A percentile compares a stretch with the other conserved stretches of the same genome.
phyloP scores from a whole-genome alignment of 2,797 vertebrate genomes.

The Mionectes olivaceus region DNA sequence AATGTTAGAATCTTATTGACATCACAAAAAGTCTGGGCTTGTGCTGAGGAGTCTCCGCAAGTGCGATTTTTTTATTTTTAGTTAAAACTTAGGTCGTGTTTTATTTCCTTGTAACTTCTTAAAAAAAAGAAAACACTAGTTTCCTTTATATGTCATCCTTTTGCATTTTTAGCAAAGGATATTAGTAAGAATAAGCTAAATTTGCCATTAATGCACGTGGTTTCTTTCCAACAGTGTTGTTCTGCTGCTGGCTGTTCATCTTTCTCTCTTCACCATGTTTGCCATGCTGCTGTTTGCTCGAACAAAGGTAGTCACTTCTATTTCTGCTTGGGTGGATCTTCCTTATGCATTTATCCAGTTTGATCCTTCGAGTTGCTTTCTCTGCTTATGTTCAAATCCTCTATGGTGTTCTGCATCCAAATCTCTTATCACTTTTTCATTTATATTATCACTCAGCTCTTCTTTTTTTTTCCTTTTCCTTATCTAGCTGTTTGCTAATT shows the following conservation, averaged over 20 bases:
- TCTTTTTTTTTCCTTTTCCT: not conserved
- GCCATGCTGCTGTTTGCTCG: conserved; percentile 93
- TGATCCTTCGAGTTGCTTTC: not conserved
- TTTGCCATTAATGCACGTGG: not conserved
- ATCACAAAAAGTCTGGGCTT: not conserved
- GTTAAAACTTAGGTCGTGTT: not conserved
- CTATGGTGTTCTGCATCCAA: not conserved
- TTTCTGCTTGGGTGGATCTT: not conserved
- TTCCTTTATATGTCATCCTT: not conserved
- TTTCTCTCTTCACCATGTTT: conserved; percentile 93
- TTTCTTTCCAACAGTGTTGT: conserved; percentile 80
- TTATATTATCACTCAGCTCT: not conserved
- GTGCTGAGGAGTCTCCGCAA: not conserved
- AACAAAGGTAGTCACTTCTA: conserved; percentile 79
- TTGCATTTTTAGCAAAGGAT: not conserved
- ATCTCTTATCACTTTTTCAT: not conserved
- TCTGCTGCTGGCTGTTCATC: conserved; percentile 89
- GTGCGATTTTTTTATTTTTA: not conserved
- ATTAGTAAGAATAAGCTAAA: not conserved
- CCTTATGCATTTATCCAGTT: not conserved
- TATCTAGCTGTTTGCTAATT: not conserved
- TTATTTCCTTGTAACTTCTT: not conserved
- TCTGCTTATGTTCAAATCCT: not conserved
- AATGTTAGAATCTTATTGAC: not conserved
- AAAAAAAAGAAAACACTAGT: not conserved